These are phyloP conservation scores for Pangasius krempfi DNA, from an alignment of 2,797 vertebrate genomes.

Conservation along the genomic window DNA sequence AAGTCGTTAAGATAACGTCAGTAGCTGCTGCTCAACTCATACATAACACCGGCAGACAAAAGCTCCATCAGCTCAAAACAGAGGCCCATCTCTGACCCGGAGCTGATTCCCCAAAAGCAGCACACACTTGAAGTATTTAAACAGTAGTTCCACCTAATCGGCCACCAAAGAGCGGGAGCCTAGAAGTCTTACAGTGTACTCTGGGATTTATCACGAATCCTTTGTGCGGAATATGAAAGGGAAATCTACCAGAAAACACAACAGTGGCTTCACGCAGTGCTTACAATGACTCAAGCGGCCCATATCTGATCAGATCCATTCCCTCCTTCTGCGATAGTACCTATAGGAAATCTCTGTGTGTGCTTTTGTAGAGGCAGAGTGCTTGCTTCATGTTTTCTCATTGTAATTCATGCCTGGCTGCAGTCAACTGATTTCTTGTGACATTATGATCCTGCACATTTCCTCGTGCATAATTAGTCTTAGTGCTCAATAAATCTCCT, in stretches of 20 bases:
- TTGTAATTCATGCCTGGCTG: conserved; percentile 62
- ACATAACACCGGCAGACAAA: conserved; percentile 55
- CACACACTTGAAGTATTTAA: conserved; percentile 39
- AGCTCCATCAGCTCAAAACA: conserved; percentile 31
- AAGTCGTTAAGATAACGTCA: conserved; percentile 74
- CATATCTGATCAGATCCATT: conserved; percentile 29
- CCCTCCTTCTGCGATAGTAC: conserved; percentile 15
- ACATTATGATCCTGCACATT: conserved; percentile 69
- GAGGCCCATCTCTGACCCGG: conserved; percentile 22
- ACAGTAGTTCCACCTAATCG: conserved; percentile 43
- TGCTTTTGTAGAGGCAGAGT: conserved; percentile 43
- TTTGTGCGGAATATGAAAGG: not conserved
- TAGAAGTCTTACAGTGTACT: not conserved
- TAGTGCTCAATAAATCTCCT: conserved; percentile 69
- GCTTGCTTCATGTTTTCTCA: conserved; percentile 53
- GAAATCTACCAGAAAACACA: conserved; percentile 3
- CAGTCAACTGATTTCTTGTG: conserved; percentile 68
- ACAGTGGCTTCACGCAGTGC: not conserved
- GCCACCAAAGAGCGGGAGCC: conserved; percentile 2
- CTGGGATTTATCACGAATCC: conserved; percentile 5
- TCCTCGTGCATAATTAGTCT: conserved; percentile 63
- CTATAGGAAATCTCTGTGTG: conserved; percentile 33
- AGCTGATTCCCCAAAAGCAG: conserved; percentile 30
- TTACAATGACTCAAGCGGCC: conserved; percentile 4
- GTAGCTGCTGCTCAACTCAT: conserved; percentile 51